phyloP scores from a whole-genome alignment of 2,888 invertebrate species.

The Zaprionus lineosus region DNA sequence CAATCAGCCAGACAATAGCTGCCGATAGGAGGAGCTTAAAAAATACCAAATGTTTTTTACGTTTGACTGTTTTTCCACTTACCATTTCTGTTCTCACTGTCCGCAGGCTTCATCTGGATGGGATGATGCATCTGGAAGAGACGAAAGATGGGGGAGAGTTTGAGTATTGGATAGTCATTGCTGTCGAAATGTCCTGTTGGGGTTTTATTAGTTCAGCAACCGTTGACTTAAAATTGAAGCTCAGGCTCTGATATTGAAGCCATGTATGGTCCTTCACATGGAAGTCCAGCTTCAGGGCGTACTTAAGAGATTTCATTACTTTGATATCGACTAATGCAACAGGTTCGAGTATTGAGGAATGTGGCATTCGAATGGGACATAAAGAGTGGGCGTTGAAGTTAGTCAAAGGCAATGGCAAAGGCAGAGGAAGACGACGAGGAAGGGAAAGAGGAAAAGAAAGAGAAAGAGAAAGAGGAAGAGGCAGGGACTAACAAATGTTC shows the following conservation, averaged over 20 bases:
- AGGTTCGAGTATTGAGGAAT: slow-evolving; percentile 33
- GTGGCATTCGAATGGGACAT: too few species aligned
- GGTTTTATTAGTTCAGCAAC: slow-evolving; percentile 44
- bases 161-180: slow-evolving; percentile 11
- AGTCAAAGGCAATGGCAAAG: too few species aligned
- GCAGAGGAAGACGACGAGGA: too few species aligned
- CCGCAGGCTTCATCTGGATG: slow-evolving; percentile 99
- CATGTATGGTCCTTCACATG: background rate
- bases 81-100: slow-evolving; percentile 99
- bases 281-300: slow-evolving; percentile 8
- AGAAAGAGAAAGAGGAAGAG: too few species aligned
- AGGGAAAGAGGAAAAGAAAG: too few species aligned
- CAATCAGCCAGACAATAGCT: slow-evolving; percentile 32
- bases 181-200: slow-evolving; percentile 12
- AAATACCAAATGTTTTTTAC: background rate
- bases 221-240: slow-evolving; percentile 39
- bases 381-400: too few species aligned
- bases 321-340: slow-evolving; percentile 47
- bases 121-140: slow-evolving; percentile 98
- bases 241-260: slow-evolving; percentile 8
- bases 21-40: too few species aligned
- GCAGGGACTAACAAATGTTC: slow-evolving; percentile 53
- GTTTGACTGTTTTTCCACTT: slow-evolving; percentile 84
- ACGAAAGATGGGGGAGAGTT: slow-evolving; percentile 5
- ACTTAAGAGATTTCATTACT: slow-evolving; percentile 53